phyloP scores from a whole-genome alignment of 2,797 vertebrate species.

The Crocodylus rhombifer region DNA sequence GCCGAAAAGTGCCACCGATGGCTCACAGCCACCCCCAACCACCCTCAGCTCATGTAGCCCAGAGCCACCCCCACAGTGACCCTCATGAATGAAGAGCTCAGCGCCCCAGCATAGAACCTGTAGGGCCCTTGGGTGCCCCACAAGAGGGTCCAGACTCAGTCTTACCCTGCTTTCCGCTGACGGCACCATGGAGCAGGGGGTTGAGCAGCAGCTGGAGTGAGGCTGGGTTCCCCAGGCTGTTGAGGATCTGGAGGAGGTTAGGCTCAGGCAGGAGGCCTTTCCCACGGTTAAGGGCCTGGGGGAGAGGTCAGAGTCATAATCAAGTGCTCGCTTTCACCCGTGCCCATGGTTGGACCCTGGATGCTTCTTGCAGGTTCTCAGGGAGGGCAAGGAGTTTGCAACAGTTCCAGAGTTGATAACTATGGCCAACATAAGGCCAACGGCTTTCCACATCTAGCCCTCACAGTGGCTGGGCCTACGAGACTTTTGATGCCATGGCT shows the following conservation, averaged over 20 bases:
- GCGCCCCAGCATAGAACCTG: neutral
- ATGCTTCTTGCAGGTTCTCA: too few species aligned
- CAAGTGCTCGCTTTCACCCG: neutral
- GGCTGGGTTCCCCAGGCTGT: slow-evolving; percentile 88
- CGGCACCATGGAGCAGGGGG: slow-evolving; percentile 83
- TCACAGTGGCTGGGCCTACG: neutral
- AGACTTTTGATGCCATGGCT: too few species aligned
- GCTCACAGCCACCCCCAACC: too few species aligned
- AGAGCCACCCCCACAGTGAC: too few species aligned
- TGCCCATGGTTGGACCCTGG: neutral
- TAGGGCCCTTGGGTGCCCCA: too few species aligned
- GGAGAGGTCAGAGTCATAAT: neutral
- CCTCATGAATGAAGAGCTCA: too few species aligned
- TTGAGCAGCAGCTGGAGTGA: slow-evolving; percentile 92
- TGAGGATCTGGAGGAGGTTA: slow-evolving; percentile 90
- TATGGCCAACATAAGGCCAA: neutral
- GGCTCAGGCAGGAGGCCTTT: slow-evolving; percentile 96
- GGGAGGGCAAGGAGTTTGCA: too few species aligned
- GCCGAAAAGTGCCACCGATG: too few species aligned
- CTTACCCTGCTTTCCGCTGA: slow-evolving; percentile 89
- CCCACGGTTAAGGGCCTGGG: slow-evolving; percentile 91
- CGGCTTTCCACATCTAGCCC: neutral
- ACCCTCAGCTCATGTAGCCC: too few species aligned
- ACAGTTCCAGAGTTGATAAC: too few species aligned
- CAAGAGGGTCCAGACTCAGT: too few species aligned